Percentiles rank a stretch among this genome's conserved stretches.
Conservation (phyloP, 2,888 invertebrate genomes). For the Hydraecia micacea region DNA sequence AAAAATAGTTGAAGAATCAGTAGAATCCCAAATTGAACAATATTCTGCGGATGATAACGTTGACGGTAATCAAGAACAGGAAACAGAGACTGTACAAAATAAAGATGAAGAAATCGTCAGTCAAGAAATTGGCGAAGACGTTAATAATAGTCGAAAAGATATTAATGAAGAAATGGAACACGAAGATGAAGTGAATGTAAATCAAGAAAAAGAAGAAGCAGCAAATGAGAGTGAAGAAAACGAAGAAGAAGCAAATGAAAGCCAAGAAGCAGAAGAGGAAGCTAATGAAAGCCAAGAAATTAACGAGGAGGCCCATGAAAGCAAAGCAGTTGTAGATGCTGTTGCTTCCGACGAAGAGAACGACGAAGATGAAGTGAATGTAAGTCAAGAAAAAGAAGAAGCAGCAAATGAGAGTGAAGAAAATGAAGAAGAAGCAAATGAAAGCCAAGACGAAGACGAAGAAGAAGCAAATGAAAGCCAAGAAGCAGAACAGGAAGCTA, state of each 20-base stretch:
- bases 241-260: slow-evolving; percentile 30
- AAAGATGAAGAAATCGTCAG: slow-evolving; percentile 16
- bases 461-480: slow-evolving; percentile 8
- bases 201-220: not conserved
- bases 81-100: slow-evolving; percentile 21
- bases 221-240: not conserved
- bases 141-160: slow-evolving; percentile 15
- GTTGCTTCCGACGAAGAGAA: no score
- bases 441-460: slow-evolving; percentile 22
- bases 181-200: slow-evolving; percentile 8
- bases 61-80: slow-evolving; percentile 27
- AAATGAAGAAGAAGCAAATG: slow-evolving; percentile 22
- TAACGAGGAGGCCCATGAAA: no score
- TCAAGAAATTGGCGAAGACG: slow-evolving; percentile 13
- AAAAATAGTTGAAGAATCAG: slow-evolving; percentile 49
- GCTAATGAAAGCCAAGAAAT: slow-evolving; percentile 33
- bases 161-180: slow-evolving; percentile 11
- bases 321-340: no score
- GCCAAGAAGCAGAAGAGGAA: slow-evolving; percentile 31
- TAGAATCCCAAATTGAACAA: slow-evolving; percentile 41
- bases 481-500: slow-evolving; percentile 4
- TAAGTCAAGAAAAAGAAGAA: slow-evolving; percentile 27
- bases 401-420: slow-evolving; percentile 30
- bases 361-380: slow-evolving; percentile 21
- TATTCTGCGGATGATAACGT: slow-evolving; percentile 40